Percentiles rank a stretch among this genome's conserved stretches.
phyloP scores from a whole-genome alignment of 2,888 invertebrate genomes.

The Charanyca ferruginea region DNA sequence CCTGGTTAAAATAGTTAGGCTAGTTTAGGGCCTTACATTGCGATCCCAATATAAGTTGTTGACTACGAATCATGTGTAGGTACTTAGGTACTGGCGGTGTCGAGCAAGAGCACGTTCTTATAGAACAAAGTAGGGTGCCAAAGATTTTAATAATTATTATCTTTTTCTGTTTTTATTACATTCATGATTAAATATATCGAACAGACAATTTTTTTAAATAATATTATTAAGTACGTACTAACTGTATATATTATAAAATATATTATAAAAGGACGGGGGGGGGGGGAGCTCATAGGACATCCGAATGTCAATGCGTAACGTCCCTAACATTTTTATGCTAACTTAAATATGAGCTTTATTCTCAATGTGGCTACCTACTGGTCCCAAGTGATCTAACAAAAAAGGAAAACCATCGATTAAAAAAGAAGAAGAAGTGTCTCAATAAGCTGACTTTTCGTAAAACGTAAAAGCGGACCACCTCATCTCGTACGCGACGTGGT shows the following conservation, averaged over 20 bases:
- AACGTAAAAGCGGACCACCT: background rate
- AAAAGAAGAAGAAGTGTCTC: too few species aligned
- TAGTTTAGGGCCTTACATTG: background rate
- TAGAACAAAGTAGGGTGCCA: background rate
- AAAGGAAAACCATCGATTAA: too few species aligned
- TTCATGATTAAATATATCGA: too few species aligned
- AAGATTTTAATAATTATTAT: too few species aligned
- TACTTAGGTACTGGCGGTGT: background rate
- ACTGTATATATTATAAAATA: too few species aligned
- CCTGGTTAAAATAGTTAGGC: background rate
- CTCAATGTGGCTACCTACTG: too few species aligned
- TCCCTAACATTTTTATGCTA: background rate
- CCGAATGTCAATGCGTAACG: background rate
- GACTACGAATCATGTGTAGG: background rate
- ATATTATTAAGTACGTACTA: too few species aligned
- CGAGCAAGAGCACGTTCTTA: background rate
- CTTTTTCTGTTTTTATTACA: too few species aligned
- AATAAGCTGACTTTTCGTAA: background rate
- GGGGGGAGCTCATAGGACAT: background rate
- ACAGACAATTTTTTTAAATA: too few species aligned
- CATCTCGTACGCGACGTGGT: background rate
- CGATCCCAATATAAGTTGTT: conserved; percentile 1
- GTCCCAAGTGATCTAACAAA: too few species aligned
- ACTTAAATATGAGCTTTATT: background rate
- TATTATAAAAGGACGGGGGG: too few species aligned